A percentile compares a stretch with the other conserved stretches of the same genome.
Conservation (phyloP, 1,140 invertebrate genomes). For the Brachionus asplanchnoidis region DNA sequence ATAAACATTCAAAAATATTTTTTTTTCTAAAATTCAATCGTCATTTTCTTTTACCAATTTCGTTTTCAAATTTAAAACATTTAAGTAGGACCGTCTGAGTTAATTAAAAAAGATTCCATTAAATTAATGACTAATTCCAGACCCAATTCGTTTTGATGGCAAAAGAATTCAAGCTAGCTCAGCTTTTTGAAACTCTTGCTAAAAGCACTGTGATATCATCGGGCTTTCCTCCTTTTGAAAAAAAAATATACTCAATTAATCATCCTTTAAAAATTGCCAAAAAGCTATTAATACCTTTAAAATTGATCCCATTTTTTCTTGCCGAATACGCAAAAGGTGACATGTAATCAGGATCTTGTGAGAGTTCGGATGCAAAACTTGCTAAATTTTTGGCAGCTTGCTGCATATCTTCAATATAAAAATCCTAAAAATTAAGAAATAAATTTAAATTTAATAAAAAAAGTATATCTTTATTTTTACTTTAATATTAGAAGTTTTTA, state of each 20-base stretch:
- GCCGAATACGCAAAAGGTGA: conserved; percentile 91
- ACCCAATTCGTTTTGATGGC: not conserved
- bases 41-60: conserved; percentile 13
- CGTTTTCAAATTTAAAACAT: not conserved
- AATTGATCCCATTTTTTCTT: conserved; percentile 81
- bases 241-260: conserved; percentile 56
- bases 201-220: conserved; percentile 95
- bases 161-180: not conserved
- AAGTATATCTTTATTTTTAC: conserved; percentile 44
- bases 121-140: not conserved
- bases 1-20: not conserved
- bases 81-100: not conserved
- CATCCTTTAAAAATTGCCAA: not conserved
- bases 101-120: not conserved
- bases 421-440: conserved; percentile 48
- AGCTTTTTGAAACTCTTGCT: conserved; percentile 45
- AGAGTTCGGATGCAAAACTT: conserved; percentile 82
- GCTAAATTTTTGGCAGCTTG: conserved; percentile 87
- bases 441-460: not conserved
- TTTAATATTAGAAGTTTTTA: conserved; percentile 67
- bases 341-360: conserved; percentile 85
- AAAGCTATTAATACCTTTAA: conserved; percentile 65
- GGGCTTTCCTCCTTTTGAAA: conserved; percentile 78
- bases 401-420: conserved; percentile 63
- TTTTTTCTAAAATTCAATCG: not conserved